Base-by-base conservation (phyloP, 2,888 invertebrate species). In the Gryllus longicercus region DNA sequence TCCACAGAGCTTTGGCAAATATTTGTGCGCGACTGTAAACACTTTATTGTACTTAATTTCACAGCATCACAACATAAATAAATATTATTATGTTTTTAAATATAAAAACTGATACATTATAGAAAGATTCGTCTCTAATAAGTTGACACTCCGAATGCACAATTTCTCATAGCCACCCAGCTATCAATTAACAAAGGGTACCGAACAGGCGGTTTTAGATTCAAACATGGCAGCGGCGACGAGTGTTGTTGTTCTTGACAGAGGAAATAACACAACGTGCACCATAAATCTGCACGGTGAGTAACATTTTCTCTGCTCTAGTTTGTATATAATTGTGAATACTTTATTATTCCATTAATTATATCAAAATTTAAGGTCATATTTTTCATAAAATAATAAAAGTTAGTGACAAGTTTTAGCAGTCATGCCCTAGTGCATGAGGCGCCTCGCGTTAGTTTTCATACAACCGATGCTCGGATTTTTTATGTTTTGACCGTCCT, bases 211-310 rank as follows among this genome's bases (percentile, higher is more conserved):
- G 82, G 82, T 82, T 82, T 82, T 81, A 81, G 80, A 83, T 84
- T 83, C 83, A 84, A 84, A 84, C 83, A 85, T 85, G 84, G 85
- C 84, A 85, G 95, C 95, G 87, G 93, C 93, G 90, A 96, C 96
- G 87, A 96, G 95, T 92, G 96, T 96, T 89, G 96, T 97, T 89
- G 95, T 96, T 87, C 91, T 96, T 87, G 96, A 97, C 90, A 92
- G 97, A 88, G 96, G 96, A 89, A 96, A 97, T 91, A 96, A 96
- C 90, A 97, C 96, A 88, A 96, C 96, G 88, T 96, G 96, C 90
- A 96, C 96, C 87, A 95, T 97, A 88, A 97, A 97, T 91, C 92
- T 97, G 89, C 96, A 96, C 90, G 97, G 97, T 97, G 90, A 92
- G 93, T 90, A 86, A 85, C 49, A 21, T 78, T 12, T 75, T 75